Base-by-base conservation (phyloP, 2,113 vertebrate species). In the Menidia beryllina region DNA sequence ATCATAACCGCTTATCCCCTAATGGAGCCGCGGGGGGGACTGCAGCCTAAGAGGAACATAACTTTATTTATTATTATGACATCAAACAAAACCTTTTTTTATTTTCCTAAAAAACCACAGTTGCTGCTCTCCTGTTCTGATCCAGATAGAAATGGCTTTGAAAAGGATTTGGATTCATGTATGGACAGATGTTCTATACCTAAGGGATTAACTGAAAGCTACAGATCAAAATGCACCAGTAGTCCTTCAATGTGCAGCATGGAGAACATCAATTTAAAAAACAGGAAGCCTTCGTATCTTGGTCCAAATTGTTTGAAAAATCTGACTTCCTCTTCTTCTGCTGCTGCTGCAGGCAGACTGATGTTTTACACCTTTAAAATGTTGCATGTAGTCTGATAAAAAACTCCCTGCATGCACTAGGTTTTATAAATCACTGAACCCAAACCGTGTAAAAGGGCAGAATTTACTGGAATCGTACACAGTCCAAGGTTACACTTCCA, bases 61-160 rank as follows among this genome's bases (percentile, higher is more conserved):
- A 54, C 51, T 58, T 19, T 82, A 81, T 89, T 89, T 85, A 82
- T 89, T 85, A 82, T 89, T 75, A 75, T 63, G 43, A 66, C 34
- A 58, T 59, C 48, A 69, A 54, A 77, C 19, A 8, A 24, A 25
- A 39, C n/a, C n/a, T n/a, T n/a, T n/a, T n/a, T n/a, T n/a, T n/a
- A n/a, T n/a, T n/a, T n/a, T n/a, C n/a, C n/a, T n/a, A 20, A 36
- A 2, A 50, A 55, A 14, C 45, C 52, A 23, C 56, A 24, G 64
- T 20, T 48, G 72, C 57, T 69, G 53, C 69, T 60, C 52, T n/a
- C 26, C 24, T 59, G 21, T 65, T 50, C 48, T 6, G 25, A 34
- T 62, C 66, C 36, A 60, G 39, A 62, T 14, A 52, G 15, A 60
- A 60, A 45, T 0, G 2, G 41, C 26, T 58, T 24, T 41, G 15